Percentiles rank a stretch among this genome's conserved stretches.
Conservation (phyloP, 1,140 invertebrate species). For the Microplitis mediator region DNA sequence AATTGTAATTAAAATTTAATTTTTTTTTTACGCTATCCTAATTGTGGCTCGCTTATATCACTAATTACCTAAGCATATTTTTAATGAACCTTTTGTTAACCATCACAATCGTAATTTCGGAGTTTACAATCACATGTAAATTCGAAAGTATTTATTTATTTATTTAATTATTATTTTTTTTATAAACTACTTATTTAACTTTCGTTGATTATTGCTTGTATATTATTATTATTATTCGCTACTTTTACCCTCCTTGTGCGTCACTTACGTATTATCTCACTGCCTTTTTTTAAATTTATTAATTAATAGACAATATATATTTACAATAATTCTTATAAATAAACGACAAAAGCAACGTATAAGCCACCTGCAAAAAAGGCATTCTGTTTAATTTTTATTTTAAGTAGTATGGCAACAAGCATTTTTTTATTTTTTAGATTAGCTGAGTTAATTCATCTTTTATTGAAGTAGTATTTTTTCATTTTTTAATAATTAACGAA, state of each 20-base stretch:
- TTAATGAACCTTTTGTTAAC: background rate
- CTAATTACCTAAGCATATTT: background rate
- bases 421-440: background rate
- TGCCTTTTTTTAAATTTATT: background rate
- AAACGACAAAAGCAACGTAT: background rate
- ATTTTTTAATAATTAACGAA: background rate
- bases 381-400: background rate
- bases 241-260: background rate
- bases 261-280: background rate
- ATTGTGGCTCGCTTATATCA: slow-evolving; percentile 1
- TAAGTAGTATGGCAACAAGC: background rate
- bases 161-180: no score
- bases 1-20: background rate
- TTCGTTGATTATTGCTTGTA: background rate
- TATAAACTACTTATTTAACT: background rate
- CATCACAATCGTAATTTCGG: slow-evolving; percentile 1
- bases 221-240: background rate
- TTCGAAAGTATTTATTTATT: background rate
- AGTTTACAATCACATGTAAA: slow-evolving; percentile 3
- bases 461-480: background rate
- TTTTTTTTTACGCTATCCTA: background rate
- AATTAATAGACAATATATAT: background rate
- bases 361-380: background rate
- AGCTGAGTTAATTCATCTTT: background rate
- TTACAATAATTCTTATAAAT: background rate